Base-by-base conservation (phyloP, 2,113 vertebrate species). In the Spea multiplicata region DNA sequence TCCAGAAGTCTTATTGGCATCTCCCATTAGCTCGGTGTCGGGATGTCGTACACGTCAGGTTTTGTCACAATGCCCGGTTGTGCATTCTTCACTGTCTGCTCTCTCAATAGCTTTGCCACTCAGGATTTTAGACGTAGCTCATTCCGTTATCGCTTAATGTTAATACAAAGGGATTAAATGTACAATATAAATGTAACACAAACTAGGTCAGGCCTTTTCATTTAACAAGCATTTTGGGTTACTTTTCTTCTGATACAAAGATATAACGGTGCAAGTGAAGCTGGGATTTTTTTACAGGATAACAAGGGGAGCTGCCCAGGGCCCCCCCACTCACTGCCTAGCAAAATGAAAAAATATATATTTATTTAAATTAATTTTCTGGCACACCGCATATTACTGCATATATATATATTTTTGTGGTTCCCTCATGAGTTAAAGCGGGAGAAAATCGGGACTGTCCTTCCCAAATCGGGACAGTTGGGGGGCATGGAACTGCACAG, bases 131-230 rank as follows among this genome's bases (percentile, higher is more conserved):
- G 8, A 48, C 14, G 67, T 14, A 50, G 44, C 10, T 59, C 44
- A 55, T 61, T 5, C 48, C 16, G 61, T 70, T 70, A 50, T 78
- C 59, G 52, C 66, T 68, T 55, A 53, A 64, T 64, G 72, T 57
- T 62, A 30, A 30, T 61, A 74, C 44, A 74, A 74, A 62, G 72
- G 17, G 61, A 74, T 74, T 64, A 61, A 14, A 73, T 73, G 71
- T 73, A 13, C 72, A 74, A 74, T 47, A 74, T 16, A n/a, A 16
- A 45, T 7, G 45, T 62, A 46, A 74, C 64, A 44, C 45, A 44
- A 75, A 66, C 62, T 65, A 53, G 66, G 74, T 57, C 74, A 76
- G 65, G 74, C 66, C 16, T 55, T 68, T 17, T 59, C 45, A 55
- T 16, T 68, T 68, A 46, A 47, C 44, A 67, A 10, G 50, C 49